A percentile compares a stretch with the other conserved stretches of the same genome.
phyloP scores from a whole-genome alignment of 2,113 vertebrate genomes.

The Bujurquina vittata region DNA sequence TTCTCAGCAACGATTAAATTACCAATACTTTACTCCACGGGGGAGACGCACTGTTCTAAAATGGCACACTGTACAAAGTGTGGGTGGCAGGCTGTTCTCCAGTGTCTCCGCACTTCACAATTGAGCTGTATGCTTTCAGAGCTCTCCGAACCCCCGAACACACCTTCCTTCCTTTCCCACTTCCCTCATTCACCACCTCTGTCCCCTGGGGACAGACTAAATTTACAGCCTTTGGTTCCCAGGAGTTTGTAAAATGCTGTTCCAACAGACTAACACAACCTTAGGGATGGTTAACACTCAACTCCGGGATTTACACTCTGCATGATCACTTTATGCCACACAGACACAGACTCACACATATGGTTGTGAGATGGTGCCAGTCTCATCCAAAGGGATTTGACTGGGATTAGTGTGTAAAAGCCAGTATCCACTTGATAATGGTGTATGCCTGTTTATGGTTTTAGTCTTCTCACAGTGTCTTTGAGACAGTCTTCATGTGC shows the following conservation, averaged over 20 bases:
- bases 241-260: constrained; percentile 49
- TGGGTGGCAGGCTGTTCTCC: constrained; percentile 49
- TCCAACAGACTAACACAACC: constrained; percentile 61
- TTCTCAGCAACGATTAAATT: constrained; percentile 9
- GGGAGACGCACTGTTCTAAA: constrained; percentile 5
- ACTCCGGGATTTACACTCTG: constrained; percentile 60
- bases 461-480: constrained; percentile 7
- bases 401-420: constrained; percentile 59
- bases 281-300: constrained; percentile 60
- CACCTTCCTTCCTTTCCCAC: background rate
- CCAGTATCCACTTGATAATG: constrained; percentile 57
- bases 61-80: constrained; percentile 4
- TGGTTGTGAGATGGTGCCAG: constrained; percentile 42
- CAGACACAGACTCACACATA: constrained; percentile 3
- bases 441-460: constrained; percentile 37
- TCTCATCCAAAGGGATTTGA: constrained; percentile 53
- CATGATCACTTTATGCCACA: constrained; percentile 44
- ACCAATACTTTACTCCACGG: background rate
- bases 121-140: constrained; percentile 42
- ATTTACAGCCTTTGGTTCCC: constrained; percentile 60
- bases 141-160: background rate
- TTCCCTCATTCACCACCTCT: background rate
- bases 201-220: constrained; percentile 43
- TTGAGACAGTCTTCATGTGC: constrained; percentile 14
- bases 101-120: constrained; percentile 34